These are phyloP conservation scores for Orientallactaga bullata DNA, from an alignment of 2,113 vertebrate species.

Conservation along the genomic window DNA sequence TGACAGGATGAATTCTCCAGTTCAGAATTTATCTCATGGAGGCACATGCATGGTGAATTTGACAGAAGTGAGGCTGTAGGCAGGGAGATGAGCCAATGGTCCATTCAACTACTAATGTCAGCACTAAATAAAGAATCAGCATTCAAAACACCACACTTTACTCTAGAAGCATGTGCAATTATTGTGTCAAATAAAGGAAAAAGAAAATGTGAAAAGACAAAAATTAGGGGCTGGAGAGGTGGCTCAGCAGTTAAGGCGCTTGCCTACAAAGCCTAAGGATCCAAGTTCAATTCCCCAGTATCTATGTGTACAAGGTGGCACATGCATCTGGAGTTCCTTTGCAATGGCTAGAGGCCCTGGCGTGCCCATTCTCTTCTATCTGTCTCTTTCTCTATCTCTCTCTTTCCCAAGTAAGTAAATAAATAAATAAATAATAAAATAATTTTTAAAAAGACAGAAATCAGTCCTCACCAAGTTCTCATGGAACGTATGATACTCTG, in stretches of 20 bases:
- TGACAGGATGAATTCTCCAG: not conserved
- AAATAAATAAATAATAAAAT: too few relatives aligned
- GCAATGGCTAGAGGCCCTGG: too few relatives aligned
- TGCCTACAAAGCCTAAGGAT: too few relatives aligned
- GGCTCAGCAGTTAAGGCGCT: too few relatives aligned
- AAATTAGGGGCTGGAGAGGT: too few relatives aligned
- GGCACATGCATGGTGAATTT: not conserved
- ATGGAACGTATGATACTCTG: not conserved
- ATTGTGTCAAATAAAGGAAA: not conserved
- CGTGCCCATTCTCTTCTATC: too few relatives aligned
- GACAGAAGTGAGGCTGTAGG: not conserved
- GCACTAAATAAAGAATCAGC: not conserved
- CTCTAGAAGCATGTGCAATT: not conserved
- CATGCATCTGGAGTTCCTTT: too few relatives aligned
- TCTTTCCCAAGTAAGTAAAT: too few relatives aligned
- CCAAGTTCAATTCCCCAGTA: too few relatives aligned
- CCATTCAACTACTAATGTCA: not conserved
- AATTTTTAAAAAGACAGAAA: not conserved
- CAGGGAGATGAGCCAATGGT: not conserved
- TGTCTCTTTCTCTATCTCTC: too few relatives aligned
- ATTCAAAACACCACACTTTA: not conserved
- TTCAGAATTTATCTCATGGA: not conserved
- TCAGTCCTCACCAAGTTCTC: not conserved
- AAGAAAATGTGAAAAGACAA: not conserved
- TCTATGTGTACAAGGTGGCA: too few relatives aligned